phyloP scores from a whole-genome alignment of 2,797 vertebrate genomes.

The Pseudochirops cupreus region DNA sequence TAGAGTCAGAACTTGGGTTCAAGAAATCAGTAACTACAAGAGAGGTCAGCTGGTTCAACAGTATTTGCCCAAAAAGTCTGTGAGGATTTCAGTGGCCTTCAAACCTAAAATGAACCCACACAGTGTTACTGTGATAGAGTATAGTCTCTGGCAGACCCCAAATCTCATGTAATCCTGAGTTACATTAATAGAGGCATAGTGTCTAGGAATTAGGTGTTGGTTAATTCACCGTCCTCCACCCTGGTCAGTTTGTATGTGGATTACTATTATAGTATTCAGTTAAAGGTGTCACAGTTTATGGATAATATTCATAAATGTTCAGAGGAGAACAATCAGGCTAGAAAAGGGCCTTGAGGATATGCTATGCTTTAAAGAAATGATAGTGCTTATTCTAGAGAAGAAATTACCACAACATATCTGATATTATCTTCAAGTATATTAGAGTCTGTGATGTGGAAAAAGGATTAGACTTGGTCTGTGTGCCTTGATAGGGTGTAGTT shows the following conservation, averaged over 20 bases:
- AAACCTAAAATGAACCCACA: too few species aligned
- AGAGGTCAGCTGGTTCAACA: not conserved
- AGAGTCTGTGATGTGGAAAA: not conserved
- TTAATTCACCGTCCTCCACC: not conserved
- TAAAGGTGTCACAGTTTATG: not conserved
- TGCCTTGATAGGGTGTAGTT: not conserved
- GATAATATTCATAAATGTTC: not conserved
- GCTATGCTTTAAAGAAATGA: not conserved
- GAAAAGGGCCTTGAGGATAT: not conserved
- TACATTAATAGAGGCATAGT: not conserved
- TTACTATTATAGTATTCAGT: not conserved
- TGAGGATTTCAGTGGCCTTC: not conserved
- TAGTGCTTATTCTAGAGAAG: not conserved
- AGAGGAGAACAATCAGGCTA: not conserved
- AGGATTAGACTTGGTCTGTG: not conserved
- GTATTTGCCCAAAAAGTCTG: not conserved
- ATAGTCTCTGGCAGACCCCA: not conserved
- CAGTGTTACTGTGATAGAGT: not conserved
- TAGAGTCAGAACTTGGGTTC: not conserved
- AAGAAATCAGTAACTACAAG: not conserved
- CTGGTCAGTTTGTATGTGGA: not conserved
- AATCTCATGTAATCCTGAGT: not conserved
- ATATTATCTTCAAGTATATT: not conserved
- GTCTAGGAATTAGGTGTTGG: not conserved
- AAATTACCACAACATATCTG: not conserved